Conservation (phyloP, 2,113 vertebrate genomes). For the Thinocorus orbignyianus region DNA sequence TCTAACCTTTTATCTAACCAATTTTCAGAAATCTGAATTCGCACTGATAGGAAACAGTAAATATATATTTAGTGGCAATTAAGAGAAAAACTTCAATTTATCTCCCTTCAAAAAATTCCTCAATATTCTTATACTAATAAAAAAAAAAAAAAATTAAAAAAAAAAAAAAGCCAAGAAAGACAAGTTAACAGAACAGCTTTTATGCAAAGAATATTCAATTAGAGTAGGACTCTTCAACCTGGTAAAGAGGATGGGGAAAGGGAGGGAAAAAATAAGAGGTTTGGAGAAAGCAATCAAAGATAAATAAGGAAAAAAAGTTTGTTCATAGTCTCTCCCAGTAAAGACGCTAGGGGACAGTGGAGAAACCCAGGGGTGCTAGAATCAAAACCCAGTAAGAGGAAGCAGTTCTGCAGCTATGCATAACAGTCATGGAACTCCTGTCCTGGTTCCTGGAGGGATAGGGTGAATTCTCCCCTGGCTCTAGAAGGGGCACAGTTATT, state of each 20-base stretch:
- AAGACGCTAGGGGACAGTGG: background rate
- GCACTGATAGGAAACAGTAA: background rate
- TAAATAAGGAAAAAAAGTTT: background rate
- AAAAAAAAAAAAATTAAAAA: background rate
- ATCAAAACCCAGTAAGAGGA: background rate
- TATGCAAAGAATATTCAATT: background rate
- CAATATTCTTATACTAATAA: background rate
- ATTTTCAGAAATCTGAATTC: background rate
- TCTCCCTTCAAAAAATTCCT: background rate
- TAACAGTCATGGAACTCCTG: background rate
- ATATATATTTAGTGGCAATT: background rate
- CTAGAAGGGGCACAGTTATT: too few relatives aligned
- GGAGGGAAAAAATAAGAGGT: background rate
- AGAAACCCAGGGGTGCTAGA: background rate
- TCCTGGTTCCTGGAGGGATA: too few relatives aligned
- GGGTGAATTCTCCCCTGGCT: too few relatives aligned
- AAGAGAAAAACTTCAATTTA: background rate
- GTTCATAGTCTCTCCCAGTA: background rate
- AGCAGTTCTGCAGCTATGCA: background rate
- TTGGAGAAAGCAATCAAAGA: background rate
- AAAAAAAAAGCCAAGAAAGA: background rate
- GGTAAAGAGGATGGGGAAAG: background rate
- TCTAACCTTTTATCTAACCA: background rate
- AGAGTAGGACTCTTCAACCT: background rate
- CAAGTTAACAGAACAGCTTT: background rate